These are phyloP conservation scores for Hydropsyche betteni DNA, from an alignment of 2,888 invertebrate genomes.

Conservation along the genomic window DNA sequence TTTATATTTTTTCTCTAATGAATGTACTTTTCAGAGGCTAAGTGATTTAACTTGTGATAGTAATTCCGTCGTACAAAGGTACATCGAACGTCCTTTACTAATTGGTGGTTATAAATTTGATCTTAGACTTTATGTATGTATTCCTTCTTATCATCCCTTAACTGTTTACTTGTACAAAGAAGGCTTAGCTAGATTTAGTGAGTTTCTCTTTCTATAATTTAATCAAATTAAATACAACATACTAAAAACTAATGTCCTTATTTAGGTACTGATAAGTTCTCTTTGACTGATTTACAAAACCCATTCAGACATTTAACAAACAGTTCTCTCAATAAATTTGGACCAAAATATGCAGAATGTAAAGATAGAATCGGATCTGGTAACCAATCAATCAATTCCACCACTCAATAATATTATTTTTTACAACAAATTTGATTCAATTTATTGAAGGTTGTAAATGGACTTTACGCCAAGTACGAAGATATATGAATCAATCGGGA, in stretches of 20 bases:
- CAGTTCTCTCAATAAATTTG: conserved; percentile 89
- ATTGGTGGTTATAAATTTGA: conserved; percentile 94
- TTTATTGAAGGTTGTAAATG: conserved; percentile 78
- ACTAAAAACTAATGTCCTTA: neutral
- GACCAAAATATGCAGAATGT: conserved; percentile 82
- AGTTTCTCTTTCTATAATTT: conserved; percentile 17
- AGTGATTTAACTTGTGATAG: conserved; percentile 81
- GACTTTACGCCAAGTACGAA: conserved; percentile 81
- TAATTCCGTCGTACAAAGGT: conserved; percentile 82
- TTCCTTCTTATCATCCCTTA: conserved; percentile 86
- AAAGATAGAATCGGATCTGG: conserved; percentile 85
- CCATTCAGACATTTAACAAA: conserved; percentile 90
- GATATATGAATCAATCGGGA: conserved; percentile 68
- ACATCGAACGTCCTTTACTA: conserved; percentile 79
- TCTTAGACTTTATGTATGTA: conserved; percentile 87
- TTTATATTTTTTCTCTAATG: neutral
- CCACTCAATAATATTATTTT: neutral
- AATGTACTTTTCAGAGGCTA: conserved; percentile 66
- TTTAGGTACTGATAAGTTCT: conserved; percentile 86
- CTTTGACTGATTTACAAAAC: conserved; percentile 82
- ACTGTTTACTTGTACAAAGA: conserved; percentile 89
- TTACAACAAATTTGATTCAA: neutral
- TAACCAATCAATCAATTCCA: conserved; percentile 55
- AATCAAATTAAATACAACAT: neutral
- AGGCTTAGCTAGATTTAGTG: conserved; percentile 76